Percentiles rank a stretch among this genome's conserved stretches.
phyloP scores from a whole-genome alignment of 2,113 vertebrate genomes.

The Cnemophilus loriae region DNA sequence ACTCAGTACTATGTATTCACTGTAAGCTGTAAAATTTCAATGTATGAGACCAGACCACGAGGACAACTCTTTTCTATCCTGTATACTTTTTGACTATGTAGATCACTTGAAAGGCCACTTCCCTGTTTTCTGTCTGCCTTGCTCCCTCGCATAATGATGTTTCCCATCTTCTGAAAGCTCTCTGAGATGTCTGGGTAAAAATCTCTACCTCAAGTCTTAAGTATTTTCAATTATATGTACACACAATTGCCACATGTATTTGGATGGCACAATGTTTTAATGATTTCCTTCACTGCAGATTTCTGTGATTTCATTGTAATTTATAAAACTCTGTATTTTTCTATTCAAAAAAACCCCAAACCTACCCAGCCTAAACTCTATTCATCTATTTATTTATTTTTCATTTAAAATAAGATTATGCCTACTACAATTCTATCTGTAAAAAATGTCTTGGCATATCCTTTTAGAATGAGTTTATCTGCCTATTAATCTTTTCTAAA shows the following conservation, averaged over 20 bases:
- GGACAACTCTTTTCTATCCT: background rate
- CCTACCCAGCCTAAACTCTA: background rate
- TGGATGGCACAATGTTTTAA: constrained; percentile 9
- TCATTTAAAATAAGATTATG: constrained; percentile 6
- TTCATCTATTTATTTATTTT: background rate
- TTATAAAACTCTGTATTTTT: background rate
- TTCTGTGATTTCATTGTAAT: constrained; percentile 38
- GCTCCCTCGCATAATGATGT: background rate
- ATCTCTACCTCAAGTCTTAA: background rate
- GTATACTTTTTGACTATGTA: background rate
- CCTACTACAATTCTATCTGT: background rate
- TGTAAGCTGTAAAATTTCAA: background rate
- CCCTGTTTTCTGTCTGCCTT: background rate
- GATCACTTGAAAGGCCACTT: background rate
- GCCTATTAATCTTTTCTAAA: constrained; percentile 9
- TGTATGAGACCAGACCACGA: background rate
- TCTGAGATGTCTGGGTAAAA: background rate
- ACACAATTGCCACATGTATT: background rate
- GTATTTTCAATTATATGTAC: background rate
- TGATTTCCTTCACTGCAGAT: constrained; percentile 17
- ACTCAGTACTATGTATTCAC: background rate
- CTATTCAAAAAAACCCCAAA: background rate
- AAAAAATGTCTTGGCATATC: background rate
- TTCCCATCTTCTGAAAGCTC: background rate
- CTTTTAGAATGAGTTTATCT: constrained; percentile 21